Evolutionary conservation across 2,888 invertebrate genomes (phyloP).

Genomic region (Melitaea athalia): DNA sequence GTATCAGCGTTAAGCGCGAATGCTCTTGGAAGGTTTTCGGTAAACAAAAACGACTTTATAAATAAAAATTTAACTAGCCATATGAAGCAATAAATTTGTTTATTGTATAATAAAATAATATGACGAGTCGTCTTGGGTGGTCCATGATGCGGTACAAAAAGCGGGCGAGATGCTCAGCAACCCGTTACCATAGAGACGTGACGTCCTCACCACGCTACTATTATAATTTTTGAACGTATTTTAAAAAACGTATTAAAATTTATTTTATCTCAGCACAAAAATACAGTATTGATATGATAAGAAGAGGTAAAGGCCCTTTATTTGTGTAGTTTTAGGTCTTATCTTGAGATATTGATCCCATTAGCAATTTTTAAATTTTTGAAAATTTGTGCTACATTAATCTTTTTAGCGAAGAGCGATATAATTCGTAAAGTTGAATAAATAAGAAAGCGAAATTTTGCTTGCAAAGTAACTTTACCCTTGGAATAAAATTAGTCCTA

Average conservation of each 20-base stretch:
- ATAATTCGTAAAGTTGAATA: neutral
- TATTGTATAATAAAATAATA: constrained; percentile 82
- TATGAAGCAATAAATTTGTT: constrained; percentile 81
- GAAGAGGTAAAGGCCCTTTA: neutral
- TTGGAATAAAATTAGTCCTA: neutral
- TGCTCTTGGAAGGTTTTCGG: constrained; percentile 62
- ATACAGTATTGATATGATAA: neutral
- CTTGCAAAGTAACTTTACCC: neutral
- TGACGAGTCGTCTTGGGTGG: constrained; percentile 77
- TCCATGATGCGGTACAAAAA: constrained; percentile 64
- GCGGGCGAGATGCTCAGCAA: constrained; percentile 55
- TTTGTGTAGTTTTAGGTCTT: neutral
- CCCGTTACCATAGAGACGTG: constrained; percentile 62
- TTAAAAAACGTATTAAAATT: constrained; percentile 40
- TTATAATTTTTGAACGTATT: constrained; percentile 23
- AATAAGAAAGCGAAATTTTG: neutral
- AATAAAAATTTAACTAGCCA: constrained; percentile 80
- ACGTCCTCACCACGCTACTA: constrained; percentile 26
- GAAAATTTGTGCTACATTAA: neutral
- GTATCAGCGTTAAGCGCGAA: constrained; percentile 47
- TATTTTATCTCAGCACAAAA: neutral
- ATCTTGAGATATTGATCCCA: neutral
- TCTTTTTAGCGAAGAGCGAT: neutral
- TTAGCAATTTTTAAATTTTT: neutral
- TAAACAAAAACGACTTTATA: constrained; percentile 72